Conservation (phyloP, 2,888 invertebrate genomes). For the Luffia ferchaultella region DNA sequence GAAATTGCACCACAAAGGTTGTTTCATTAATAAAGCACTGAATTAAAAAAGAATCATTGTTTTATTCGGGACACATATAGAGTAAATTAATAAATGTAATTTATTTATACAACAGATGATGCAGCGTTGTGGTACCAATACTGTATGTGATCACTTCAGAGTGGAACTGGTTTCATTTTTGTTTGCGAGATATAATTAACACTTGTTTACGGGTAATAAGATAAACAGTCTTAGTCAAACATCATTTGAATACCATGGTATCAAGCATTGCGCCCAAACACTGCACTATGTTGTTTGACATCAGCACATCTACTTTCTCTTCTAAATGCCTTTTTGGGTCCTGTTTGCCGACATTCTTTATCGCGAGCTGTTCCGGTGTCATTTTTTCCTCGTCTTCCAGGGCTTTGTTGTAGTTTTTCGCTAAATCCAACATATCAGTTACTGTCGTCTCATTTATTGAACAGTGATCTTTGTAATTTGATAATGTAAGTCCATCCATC, state of each 20-base stretch:
- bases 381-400: slow-evolving; percentile 99
- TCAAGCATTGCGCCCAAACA: slow-evolving; percentile 97
- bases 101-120: not conserved
- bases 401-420: slow-evolving; percentile 97
- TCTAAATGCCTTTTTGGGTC: slow-evolving; percentile 99
- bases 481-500: slow-evolving; percentile 94
- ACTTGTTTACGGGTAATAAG: not conserved
- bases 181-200: not conserved
- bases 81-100: slow-evolving; percentile 35
- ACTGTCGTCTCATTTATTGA: slow-evolving; percentile 93
- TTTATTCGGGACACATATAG: slow-evolving; percentile 24
- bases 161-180: not conserved
- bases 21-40: slow-evolving; percentile 29
- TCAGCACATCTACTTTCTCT: slow-evolving; percentile 95
- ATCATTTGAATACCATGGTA: slow-evolving; percentile 64
- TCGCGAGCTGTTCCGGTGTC: slow-evolving; percentile 98
- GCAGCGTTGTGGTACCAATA: not conserved
- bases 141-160: no score
- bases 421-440: slow-evolving; percentile 95
- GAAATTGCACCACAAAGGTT: slow-evolving; percentile 40
- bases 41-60: slow-evolving; percentile 20
- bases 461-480: slow-evolving; percentile 93
- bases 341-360: slow-evolving; percentile 99
- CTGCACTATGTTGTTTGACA: slow-evolving; percentile 98
- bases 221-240: slow-evolving; percentile 8